Conservation (phyloP, 2,113 vertebrate genomes). For the Atrichornis clamosus region DNA sequence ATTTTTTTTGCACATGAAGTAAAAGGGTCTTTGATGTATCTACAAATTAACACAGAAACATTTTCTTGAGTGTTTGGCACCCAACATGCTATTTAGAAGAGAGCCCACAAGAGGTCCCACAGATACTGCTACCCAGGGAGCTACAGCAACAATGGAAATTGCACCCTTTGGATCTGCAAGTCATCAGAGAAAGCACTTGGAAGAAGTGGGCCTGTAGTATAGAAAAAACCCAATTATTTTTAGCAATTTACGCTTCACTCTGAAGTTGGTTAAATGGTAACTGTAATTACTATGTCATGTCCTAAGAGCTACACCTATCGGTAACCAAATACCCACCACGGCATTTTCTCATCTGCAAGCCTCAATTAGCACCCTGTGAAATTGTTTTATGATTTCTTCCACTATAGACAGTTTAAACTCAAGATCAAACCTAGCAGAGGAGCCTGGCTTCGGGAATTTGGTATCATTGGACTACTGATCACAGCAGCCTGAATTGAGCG, state of each 20-base stretch:
- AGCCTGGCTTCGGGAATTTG: not conserved
- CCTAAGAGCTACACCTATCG: not conserved
- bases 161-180: not conserved
- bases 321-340: not conserved
- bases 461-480: not conserved
- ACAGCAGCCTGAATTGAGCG: not conserved
- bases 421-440: not conserved
- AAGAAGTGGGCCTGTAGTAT: not conserved
- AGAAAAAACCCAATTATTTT: not conserved
- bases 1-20: no score
- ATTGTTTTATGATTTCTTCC: not conserved
- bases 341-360: not conserved
- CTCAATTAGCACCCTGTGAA: fast-evolving
- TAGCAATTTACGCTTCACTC: not conserved
- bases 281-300: not conserved
- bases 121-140: fast-evolving
- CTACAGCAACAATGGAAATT: fast-evolving
- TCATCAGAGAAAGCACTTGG: not conserved
- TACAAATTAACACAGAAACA: fast-evolving
- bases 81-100: not conserved
- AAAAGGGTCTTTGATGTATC: not conserved
- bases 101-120: conserved; percentile 32
- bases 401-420: not conserved
- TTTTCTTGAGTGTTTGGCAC: not conserved
- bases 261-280: not conserved